Evolutionary conservation across 1,140 invertebrate species (phyloP), one percentile per base, ranked within the genome.

Genomic region (Conus ventricosus): DNA sequence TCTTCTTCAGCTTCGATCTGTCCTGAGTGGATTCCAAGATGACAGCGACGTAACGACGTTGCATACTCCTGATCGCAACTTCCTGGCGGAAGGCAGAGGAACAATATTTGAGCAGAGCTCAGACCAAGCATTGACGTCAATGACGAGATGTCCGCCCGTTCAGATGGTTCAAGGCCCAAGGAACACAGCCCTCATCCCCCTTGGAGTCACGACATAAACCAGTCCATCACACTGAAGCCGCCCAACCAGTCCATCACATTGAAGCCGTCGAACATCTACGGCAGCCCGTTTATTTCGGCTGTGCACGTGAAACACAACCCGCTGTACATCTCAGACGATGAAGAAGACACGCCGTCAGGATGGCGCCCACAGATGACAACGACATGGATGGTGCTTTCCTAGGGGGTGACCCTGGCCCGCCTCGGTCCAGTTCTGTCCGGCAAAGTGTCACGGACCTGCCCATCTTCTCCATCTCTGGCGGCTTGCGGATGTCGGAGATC

Each of bases 121-220:
- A 0, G 88, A 89, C 75, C 88, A 89, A 76, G 88, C 25, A 89
- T 89, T 13, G 88, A 89, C 57, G 75, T 86, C 5, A 80, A 51
- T 4, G 88, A 89, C 71, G 88, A 87, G 27, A 67, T 86, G 25
- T 89, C 88, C 60, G 27, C 54, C 63, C 54, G 82, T 53, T 89
- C 88, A 25, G 87, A 88, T 39, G 17, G 84, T 11, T 87, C 88
- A 23, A 87, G 80, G 27, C 63, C 63, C 57, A 87, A 81, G 63
- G 80, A 84, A 25, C 17, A 87, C 67, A 27, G 25, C 71, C 15
- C 15, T 25, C n/a, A 60, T 60, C 8, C 57, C 57, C 57, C 57
- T 8, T 60, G 57, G 8, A 60, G 57, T 15, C 57, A 8, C 57
- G 15, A 15, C 57, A 60, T 39, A 39, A 39, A 39, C 39, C 39